Conservation (phyloP, 2,113 vertebrate genomes). For the Solea senegalensis region DNA sequence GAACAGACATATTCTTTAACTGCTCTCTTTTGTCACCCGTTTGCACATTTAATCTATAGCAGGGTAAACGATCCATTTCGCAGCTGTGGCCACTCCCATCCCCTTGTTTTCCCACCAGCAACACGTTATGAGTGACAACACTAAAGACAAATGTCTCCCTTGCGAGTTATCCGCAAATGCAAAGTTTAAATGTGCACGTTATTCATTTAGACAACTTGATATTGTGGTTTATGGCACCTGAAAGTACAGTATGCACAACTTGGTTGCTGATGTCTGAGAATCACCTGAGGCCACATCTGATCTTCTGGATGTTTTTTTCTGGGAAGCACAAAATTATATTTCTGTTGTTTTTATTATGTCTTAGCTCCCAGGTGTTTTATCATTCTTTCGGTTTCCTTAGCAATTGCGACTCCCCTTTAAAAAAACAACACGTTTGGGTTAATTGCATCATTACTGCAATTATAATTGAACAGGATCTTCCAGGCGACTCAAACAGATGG, state of each 20-base stretch:
- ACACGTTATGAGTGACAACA: too few relatives aligned
- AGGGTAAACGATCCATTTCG: too few relatives aligned
- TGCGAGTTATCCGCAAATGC: too few relatives aligned
- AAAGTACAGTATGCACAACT: too few relatives aligned
- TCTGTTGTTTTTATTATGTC: background rate
- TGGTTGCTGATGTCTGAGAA: background rate
- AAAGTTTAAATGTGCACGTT: too few relatives aligned
- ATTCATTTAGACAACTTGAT: too few relatives aligned
- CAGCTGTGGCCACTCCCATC: too few relatives aligned
- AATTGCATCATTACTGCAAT: conserved; percentile 23
- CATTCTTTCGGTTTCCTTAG: background rate
- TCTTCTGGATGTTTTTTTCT: background rate
- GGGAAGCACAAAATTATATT: conserved; percentile 8
- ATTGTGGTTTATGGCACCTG: conserved; percentile 5
- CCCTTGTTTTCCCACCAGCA: too few relatives aligned
- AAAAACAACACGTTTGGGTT: conserved; percentile 12
- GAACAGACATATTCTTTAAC: background rate
- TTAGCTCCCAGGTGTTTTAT: conserved; percentile 13
- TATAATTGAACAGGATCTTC: conserved; percentile 18
- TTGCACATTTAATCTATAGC: too few relatives aligned
- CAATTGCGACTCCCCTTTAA: background rate
- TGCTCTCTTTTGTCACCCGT: too few relatives aligned
- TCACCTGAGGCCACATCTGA: conserved; percentile 11
- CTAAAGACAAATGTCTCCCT: too few relatives aligned
- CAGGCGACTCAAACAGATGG: conserved; percentile 21